These are phyloP conservation scores for Emydoidea blandingii DNA, from an alignment of 2,797 vertebrate species.

Conservation along the genomic window DNA sequence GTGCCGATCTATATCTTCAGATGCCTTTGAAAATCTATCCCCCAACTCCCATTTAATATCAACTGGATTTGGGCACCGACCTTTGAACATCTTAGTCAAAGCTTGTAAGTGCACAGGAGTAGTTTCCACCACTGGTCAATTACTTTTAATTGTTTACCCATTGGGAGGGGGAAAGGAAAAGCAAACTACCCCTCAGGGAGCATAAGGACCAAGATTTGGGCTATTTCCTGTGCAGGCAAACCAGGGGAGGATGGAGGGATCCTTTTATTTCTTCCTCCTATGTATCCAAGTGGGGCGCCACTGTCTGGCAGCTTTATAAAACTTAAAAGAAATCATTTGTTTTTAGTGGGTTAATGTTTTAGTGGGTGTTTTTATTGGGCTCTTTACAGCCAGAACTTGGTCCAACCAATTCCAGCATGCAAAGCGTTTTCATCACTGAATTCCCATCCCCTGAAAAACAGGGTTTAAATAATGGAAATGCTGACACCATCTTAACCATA, in stretches of 20 bases:
- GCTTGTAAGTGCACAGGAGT: not conserved
- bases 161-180: not conserved
- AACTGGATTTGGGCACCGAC: not conserved
- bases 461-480: conserved; percentile 60
- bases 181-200: not conserved
- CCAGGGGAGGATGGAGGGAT: not conserved
- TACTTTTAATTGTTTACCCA: not conserved
- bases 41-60: not conserved
- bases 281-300: not conserved
- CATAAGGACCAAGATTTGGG: not conserved
- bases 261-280: not conserved
- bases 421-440: conserved; percentile 31
- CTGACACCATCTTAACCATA: conserved; percentile 24
- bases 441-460: conserved; percentile 49
- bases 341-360: not conserved
- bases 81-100: not conserved
- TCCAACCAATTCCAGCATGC: conserved; percentile 37
- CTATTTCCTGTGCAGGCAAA: not conserved
- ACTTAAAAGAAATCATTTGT: not conserved
- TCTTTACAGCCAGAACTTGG: not conserved
- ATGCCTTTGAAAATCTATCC: not conserved
- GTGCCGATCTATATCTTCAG: not conserved
- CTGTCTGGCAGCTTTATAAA: not conserved
- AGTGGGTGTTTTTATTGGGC: not conserved
- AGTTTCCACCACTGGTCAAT: not conserved